Evolutionary conservation across 2,113 vertebrate genomes (phyloP), one percentile per base, ranked within the genome.

Genomic region (Carollia perspicillata): DNA sequence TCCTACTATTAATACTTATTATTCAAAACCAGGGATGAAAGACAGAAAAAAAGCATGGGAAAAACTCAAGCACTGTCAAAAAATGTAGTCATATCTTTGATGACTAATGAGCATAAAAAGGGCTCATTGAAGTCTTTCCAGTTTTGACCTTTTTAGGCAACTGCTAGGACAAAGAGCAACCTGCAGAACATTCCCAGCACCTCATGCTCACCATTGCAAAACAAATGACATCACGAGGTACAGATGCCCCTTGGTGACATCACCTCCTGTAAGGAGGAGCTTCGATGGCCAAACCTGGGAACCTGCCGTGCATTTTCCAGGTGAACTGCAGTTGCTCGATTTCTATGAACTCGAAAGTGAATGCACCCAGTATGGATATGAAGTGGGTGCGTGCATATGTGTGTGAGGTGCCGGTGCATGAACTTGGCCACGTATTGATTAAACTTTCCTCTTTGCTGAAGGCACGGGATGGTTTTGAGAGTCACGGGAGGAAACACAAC

Each of bases 391-490:
- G 23, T 79, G 16, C 37, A 17, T 35, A 1, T 17, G 30, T 30
- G 5, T 95, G 77, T 37, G 33, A 90, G 68, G 28, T 6, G 55
- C 37, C 35, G 40, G 68, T 58, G 65, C 58, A 30, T 53, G 85
- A 96, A 94, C 89, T 77, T 49, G 60, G 55, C 40, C 78, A 40
- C 49, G 16, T 74, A 53, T 12, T 84, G 72, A 89, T 69, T 33
- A 68, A 88, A 74, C 58, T 94, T 60, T 95, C 78, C 75, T 94
- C 63, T 55, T 0, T 63, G 49, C 49, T 49, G 53, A 93, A 78
- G 81, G 91, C 26, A 30, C n/a, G 33, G 53, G 63, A 51, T 40
- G 35, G 20, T 42, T 90, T 89, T 81, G 89, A 94, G 71, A n/a
- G 28, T 58, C 30, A 20, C 6, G 1, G 7, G 55, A 65, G 0